phyloP scores from a whole-genome alignment of 2,888 invertebrate genomes.

The Hirtodrosophila histrioides region DNA sequence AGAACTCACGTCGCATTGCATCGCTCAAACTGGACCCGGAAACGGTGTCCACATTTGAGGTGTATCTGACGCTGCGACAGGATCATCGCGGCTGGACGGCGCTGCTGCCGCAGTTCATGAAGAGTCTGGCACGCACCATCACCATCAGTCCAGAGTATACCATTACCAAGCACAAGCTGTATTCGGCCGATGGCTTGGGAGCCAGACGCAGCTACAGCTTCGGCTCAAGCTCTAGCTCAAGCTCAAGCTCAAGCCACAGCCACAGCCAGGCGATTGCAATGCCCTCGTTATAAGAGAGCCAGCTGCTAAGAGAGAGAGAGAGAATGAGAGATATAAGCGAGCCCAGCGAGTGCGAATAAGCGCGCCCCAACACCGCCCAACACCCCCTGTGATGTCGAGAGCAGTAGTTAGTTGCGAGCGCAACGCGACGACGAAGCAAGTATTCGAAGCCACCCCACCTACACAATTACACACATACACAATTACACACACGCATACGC shows the following conservation, averaged over 20 bases:
- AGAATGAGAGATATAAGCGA: constrained; percentile 43
- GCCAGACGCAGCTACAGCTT: constrained; percentile 70
- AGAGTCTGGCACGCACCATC: constrained; percentile 80
- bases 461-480: constrained; percentile 62
- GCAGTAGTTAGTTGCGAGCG: constrained; percentile 74
- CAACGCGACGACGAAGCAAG: constrained; percentile 77
- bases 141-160: constrained; percentile 82
- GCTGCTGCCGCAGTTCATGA: constrained; percentile 81
- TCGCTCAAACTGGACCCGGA: constrained; percentile 80
- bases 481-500: constrained; percentile 36
- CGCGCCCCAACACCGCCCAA: constrained; percentile 65
- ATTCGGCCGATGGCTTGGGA: constrained; percentile 71
- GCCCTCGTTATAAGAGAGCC: constrained; percentile 61
- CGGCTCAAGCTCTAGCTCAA: constrained; percentile 53
- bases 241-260: constrained; percentile 60
- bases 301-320: constrained; percentile 32
- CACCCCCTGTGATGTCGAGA: constrained; percentile 76
- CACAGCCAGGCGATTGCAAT: constrained; percentile 72
- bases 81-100: constrained; percentile 82
- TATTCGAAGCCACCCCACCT: constrained; percentile 81
- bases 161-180: constrained; percentile 81
- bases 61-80: constrained; percentile 81
- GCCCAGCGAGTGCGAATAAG: constrained; percentile 53
- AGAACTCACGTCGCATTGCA: constrained; percentile 81
- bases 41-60: constrained; percentile 81